phyloP scores from a whole-genome alignment of 2,888 invertebrate species.

The Brenthis daphne region DNA sequence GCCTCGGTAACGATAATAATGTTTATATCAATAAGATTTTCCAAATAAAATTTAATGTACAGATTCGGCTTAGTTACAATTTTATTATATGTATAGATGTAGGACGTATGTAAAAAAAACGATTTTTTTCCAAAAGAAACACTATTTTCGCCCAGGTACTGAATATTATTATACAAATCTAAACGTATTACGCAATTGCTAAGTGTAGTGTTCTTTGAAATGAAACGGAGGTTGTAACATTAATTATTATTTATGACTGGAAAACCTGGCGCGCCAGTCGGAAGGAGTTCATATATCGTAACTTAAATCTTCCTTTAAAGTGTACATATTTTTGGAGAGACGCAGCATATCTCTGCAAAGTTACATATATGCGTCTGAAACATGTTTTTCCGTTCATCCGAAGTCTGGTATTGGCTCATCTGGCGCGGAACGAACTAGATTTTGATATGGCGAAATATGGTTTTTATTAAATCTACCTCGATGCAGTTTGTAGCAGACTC shows the following conservation, averaged over 20 bases:
- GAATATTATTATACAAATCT: no score
- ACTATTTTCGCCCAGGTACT: no score
- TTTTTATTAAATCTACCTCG: slow-evolving; percentile 46
- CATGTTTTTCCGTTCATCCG: neutral
- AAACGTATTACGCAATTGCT: no score
- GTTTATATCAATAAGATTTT: no score
- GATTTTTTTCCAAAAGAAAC: no score
- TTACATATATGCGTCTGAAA: slow-evolving; percentile 25
- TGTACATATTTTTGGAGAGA: slow-evolving; percentile 14
- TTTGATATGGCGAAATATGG: slow-evolving; percentile 41
- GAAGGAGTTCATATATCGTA: slow-evolving; percentile 29
- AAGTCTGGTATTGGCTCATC: slow-evolving; percentile 31
- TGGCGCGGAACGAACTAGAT: slow-evolving; percentile 39
- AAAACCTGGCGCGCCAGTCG: slow-evolving; percentile 46
- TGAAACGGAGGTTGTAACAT: slow-evolving; percentile 42
- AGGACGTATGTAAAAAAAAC: no score
- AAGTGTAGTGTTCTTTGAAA: neutral
- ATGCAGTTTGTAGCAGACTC: slow-evolving; percentile 43
- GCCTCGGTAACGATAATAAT: no score
- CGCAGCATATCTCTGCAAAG: slow-evolving; percentile 18
- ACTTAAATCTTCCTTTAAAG: slow-evolving; percentile 18
- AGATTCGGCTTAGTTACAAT: no score
- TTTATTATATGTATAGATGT: no score
- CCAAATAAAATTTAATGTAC: no score
- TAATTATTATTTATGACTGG: slow-evolving; percentile 52